Evolutionary conservation across 2,888 invertebrate species (phyloP), one percentile per base, ranked within the genome.

Genomic region (Rhamphomyia laevipes): DNA sequence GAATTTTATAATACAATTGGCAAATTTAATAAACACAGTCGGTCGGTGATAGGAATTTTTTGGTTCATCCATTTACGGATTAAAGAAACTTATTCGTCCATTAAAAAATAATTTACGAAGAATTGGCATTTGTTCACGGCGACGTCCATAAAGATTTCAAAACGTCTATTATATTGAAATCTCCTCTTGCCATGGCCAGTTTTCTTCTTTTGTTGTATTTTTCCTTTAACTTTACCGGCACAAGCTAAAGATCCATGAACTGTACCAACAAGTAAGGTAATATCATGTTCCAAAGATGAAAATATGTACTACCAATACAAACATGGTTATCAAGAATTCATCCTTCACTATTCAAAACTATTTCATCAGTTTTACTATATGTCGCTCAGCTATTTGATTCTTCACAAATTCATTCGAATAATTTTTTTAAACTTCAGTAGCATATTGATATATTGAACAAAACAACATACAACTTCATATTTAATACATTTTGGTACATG

Each of bases 151-250:
- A 95, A 90, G 71, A 95, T 96, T 55, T 96, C 94, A 72, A 96
- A 99, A 64, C 97, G 73, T 61, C 96, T 84, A 76, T 97, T 99
- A 81, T 97, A 99, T 69, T 99, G 97, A 69, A 96, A 91, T 65
- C 99, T 86, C 65, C 99, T 82, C 80, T 97, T 97, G 55, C 99
- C 96, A 68, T 99, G 87, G 46, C 97, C 97, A 38, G 96, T 96
- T 82, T 91, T 95, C 86, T 94, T 94, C 83, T 97, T 99, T 70
- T 92, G 95, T 77, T 96, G 97, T 16, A 99, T 99, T 74, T 99
- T 99, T 57, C 97, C 97, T 73, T 96, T 96, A 48, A 99, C 99
- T 78, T 99, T 99, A 77, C 99, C 99, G 67, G 99, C 99, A 86
- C 99, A 97, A 76, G 99, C 97, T 64, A 99, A 76, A 56, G 99